Evolutionary conservation across 1,140 invertebrate genomes (phyloP).

Genomic region (Laupala kohalensis): DNA sequence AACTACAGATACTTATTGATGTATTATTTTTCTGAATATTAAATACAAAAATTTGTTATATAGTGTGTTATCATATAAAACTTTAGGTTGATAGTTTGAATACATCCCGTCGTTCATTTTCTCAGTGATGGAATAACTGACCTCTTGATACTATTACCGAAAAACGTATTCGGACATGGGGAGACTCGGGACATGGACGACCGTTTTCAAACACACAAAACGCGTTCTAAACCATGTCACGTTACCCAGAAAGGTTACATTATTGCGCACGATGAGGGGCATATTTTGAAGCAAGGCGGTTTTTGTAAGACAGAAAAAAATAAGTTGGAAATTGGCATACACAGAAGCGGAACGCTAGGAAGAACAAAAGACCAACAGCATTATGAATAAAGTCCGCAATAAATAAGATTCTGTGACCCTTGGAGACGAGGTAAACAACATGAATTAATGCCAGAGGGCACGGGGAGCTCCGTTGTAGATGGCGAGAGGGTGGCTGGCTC

Average conservation of each 20-base stretch:
- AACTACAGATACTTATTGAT: too few relatives aligned
- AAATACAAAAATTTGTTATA: too few relatives aligned
- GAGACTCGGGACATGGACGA: too few relatives aligned
- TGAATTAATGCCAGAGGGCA: background rate
- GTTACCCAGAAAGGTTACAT: background rate
- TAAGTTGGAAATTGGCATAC: background rate
- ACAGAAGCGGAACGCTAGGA: background rate
- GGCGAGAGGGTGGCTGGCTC: background rate
- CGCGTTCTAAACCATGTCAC: too few relatives aligned
- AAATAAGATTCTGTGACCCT: background rate
- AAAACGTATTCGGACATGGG: too few relatives aligned
- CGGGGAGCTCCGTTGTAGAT: background rate
- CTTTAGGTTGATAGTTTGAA: too few relatives aligned
- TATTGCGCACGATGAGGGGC: background rate
- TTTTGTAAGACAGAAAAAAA: background rate
- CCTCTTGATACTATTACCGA: too few relatives aligned
- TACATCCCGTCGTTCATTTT: too few relatives aligned
- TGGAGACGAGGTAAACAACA: background rate
- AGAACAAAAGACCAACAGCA: background rate
- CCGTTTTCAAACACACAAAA: too few relatives aligned
- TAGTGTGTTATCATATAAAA: too few relatives aligned
- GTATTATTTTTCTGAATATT: too few relatives aligned
- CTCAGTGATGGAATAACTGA: too few relatives aligned
- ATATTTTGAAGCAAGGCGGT: background rate
- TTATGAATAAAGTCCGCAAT: background rate